Evolutionary conservation across 2,888 invertebrate genomes (phyloP).

Genomic region (Gerris lacustris): DNA sequence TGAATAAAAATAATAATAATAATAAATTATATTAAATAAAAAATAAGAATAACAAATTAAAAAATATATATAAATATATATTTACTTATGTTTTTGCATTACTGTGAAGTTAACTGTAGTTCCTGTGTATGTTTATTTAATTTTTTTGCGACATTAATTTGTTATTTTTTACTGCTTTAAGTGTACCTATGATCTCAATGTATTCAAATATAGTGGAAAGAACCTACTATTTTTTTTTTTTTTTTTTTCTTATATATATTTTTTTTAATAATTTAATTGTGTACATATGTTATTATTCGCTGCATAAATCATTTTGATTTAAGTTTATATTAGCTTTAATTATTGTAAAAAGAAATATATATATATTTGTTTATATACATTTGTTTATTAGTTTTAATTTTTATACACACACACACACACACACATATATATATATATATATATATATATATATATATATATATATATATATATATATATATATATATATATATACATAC

Average conservation of each 20-base stretch:
- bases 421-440: constrained; percentile 1
- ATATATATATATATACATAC: not conserved
- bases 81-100: not conserved
- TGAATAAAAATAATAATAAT: too few relatives aligned
- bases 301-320: not conserved
- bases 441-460: constrained; percentile 1
- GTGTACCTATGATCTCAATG: constrained; percentile 8
- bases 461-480: not conserved
- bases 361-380: not conserved
- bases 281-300: not conserved
- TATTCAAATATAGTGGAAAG: not conserved
- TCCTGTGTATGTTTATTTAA: not conserved
- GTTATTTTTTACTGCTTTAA: constrained; percentile 9
- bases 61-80: not conserved
- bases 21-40: too few relatives aligned
- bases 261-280: not conserved
- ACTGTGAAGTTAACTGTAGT: not conserved
- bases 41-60: not conserved
- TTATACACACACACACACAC: too few relatives aligned
- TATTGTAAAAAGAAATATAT: not conserved
- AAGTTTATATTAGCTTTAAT: not conserved
- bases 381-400: not conserved
- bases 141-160: not conserved
- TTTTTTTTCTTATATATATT: not conserved
- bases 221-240: not conserved